Evolutionary conservation across 1,140 invertebrate genomes (phyloP).

Genomic region (Galendromus occidentalis): DNA sequence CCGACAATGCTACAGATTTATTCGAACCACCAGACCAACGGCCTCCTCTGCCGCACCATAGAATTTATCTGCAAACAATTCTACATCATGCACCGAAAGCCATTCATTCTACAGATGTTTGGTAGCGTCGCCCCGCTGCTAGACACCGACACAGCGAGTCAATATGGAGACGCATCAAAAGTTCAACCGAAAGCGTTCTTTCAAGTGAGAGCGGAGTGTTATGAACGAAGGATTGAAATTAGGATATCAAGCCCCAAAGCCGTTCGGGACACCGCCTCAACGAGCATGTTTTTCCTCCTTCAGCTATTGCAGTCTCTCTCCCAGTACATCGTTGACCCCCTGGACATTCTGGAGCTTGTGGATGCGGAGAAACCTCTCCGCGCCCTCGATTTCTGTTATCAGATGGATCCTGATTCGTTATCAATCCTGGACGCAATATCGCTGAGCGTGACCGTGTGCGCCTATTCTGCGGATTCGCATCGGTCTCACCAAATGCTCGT

Average conservation of each 20-base stretch:
- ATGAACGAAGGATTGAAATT: neutral
- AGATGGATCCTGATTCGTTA: constrained; percentile 84
- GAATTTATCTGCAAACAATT: constrained; percentile 97
- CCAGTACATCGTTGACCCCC: constrained; percentile 72
- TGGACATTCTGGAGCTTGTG: constrained; percentile 85
- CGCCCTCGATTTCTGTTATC: constrained; percentile 90
- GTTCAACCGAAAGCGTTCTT: constrained; percentile 23
- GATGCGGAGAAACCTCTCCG: constrained; percentile 77
- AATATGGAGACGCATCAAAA: constrained; percentile 42
- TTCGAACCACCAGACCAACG: constrained; percentile 89
- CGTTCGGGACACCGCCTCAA: neutral
- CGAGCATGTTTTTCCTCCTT: constrained; percentile 16
- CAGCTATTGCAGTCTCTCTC: constrained; percentile 44
- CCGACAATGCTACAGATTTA: constrained; percentile 89
- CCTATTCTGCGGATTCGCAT: constrained; percentile 84
- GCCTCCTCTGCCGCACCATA: constrained; percentile 71
- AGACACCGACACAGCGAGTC: constrained; percentile 50
- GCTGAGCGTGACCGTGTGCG: constrained; percentile 87
- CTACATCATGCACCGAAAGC: constrained; percentile 91
- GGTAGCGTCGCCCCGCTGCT: constrained; percentile 88
- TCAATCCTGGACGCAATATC: constrained; percentile 81
- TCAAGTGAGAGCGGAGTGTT: constrained; percentile 11
- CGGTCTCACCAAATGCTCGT: constrained; percentile 89
- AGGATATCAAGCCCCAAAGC: neutral
- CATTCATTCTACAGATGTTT: constrained; percentile 95